phyloP scores from a whole-genome alignment of 1,140 invertebrate genomes.

The Trachymyrmex cornetzi region DNA sequence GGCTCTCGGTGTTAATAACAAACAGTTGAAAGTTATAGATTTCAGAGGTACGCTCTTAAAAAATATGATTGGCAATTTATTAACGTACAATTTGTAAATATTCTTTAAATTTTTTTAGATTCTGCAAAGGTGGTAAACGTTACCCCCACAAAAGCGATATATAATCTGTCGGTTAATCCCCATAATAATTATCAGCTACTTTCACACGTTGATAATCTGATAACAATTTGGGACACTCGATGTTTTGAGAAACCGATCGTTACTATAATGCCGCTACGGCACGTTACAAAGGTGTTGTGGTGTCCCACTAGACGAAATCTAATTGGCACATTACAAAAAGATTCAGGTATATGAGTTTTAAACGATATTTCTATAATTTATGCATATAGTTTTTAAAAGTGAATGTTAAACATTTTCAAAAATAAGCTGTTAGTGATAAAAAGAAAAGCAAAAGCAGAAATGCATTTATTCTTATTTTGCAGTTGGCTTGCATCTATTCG shows the following conservation, averaged over 20 bases:
- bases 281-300: slow-evolving; percentile 93
- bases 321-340: slow-evolving; percentile 91
- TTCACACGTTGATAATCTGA: slow-evolving; percentile 93
- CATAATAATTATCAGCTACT: slow-evolving; percentile 93
- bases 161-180: slow-evolving; percentile 93
- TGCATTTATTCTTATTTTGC: slow-evolving; percentile 21
- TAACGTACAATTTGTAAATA: slow-evolving; percentile 16
- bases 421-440: background rate
- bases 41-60: slow-evolving; percentile 91
- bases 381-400: background rate
- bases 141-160: slow-evolving; percentile 94
- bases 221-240: slow-evolving; percentile 95
- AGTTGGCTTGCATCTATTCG: slow-evolving; percentile 90
- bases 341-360: slow-evolving; percentile 84
- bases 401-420: background rate
- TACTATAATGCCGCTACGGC: slow-evolving; percentile 90
- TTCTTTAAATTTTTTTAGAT: slow-evolving; percentile 87
- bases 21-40: slow-evolving; percentile 96
- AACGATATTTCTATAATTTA: background rate
- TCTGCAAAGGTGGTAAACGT: slow-evolving; percentile 90
- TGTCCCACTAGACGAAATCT: slow-evolving; percentile 95
- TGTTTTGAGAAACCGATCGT: slow-evolving; percentile 95
- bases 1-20: slow-evolving; percentile 95
- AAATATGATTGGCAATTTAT: background rate
- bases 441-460: slow-evolving; percentile 7